Conservation (phyloP, 1,140 invertebrate genomes). For the Magallana gigas region DNA sequence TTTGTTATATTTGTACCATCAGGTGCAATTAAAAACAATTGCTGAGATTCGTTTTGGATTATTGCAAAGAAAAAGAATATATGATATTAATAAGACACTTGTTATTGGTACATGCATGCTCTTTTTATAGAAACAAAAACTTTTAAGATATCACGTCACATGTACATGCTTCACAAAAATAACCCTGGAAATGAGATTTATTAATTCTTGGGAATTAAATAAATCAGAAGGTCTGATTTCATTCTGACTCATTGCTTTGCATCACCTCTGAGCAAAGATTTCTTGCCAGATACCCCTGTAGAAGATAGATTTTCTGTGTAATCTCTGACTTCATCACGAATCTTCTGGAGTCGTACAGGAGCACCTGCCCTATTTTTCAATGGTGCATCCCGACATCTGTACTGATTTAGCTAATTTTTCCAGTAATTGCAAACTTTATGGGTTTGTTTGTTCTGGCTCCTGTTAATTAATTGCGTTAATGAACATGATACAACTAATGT, state of each 20-base stretch:
- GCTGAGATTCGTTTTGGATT: too few relatives aligned
- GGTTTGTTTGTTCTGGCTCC: neutral
- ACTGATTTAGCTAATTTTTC: conserved; percentile 18
- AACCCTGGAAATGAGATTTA: neutral
- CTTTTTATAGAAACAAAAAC: too few relatives aligned
- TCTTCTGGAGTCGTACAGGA: neutral
- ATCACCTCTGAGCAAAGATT: conserved; percentile 25
- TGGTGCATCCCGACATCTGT: neutral
- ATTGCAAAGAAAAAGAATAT: too few relatives aligned
- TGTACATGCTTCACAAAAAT: too few relatives aligned
- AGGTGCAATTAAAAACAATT: too few relatives aligned
- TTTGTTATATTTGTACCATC: too few relatives aligned
- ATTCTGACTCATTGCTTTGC: neutral
- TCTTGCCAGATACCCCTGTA: conserved; percentile 18
- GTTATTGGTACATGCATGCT: too few relatives aligned
- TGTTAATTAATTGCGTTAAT: conserved; percentile 26
- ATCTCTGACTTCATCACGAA: conserved; percentile 29
- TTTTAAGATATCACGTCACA: too few relatives aligned
- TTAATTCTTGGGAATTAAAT: conserved; percentile 1
- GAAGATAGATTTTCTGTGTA: neutral
- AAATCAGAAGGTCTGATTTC: neutral
- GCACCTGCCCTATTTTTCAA: conserved; percentile 4
- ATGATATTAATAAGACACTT: too few relatives aligned
- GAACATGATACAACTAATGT: neutral
- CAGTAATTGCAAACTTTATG: neutral